Conservation (phyloP, 2,888 invertebrate species). For the Cryptus armator region DNA sequence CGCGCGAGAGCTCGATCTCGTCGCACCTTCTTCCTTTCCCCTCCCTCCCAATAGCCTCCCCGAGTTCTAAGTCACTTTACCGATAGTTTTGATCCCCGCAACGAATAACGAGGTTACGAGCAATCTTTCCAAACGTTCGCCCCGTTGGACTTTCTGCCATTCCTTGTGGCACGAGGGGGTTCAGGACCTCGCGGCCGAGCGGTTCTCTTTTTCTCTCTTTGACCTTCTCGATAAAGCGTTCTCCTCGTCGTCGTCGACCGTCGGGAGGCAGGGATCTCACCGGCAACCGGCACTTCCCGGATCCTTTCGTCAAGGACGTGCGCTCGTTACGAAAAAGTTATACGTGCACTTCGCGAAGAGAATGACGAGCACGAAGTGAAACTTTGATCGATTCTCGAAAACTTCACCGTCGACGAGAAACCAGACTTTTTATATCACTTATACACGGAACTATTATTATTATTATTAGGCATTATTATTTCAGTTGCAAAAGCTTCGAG, state of each 20-base stretch:
- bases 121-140: slow-evolving; percentile 74
- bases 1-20: slow-evolving; percentile 34
- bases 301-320: slow-evolving; percentile 48
- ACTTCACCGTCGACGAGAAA: not conserved
- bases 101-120: slow-evolving; percentile 77
- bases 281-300: slow-evolving; percentile 35
- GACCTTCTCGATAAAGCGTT: slow-evolving; percentile 28
- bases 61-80: slow-evolving; percentile 76
- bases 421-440: slow-evolving; percentile 33
- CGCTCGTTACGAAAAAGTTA: slow-evolving; percentile 46
- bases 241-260: slow-evolving; percentile 33
- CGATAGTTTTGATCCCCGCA: slow-evolving; percentile 77
- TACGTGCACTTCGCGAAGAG: slow-evolving; percentile 1
- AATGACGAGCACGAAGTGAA: slow-evolving; percentile 1
- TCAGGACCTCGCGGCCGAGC: not conserved
- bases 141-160: slow-evolving; percentile 44
- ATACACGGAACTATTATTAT: not conserved
- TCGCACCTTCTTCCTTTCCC: slow-evolving; percentile 17
- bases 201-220: not conserved
- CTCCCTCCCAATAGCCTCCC: slow-evolving; percentile 23
- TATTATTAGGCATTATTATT: not conserved
- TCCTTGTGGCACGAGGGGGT: slow-evolving; percentile 1
- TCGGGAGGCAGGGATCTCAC: not conserved
- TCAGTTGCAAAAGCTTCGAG: not conserved
- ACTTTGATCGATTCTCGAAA: not conserved